These are phyloP conservation scores for Notarius quadriscutis DNA, from an alignment of 2,113 vertebrate genomes.

Conservation along the genomic window DNA sequence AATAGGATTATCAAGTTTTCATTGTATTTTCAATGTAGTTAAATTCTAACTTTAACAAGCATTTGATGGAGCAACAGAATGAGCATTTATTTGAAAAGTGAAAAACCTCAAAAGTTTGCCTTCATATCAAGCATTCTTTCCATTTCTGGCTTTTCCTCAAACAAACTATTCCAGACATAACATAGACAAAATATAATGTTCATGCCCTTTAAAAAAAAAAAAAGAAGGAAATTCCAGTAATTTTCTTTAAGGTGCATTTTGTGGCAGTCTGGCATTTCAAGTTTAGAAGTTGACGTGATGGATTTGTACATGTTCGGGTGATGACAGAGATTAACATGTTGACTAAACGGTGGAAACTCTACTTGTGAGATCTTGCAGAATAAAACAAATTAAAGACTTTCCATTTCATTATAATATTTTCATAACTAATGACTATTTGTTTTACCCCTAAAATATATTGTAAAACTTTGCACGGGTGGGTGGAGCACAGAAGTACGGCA, in stretches of 20 bases:
- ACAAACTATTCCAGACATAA: background rate
- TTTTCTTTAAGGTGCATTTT: background rate
- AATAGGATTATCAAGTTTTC: background rate
- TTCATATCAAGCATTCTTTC: background rate
- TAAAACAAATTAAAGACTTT: background rate
- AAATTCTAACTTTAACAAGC: background rate
- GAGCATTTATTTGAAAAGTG: background rate
- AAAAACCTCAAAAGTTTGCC: background rate
- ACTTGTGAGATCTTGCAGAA: conserved; percentile 1
- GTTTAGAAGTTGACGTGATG: background rate
- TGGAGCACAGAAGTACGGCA: too few species aligned
- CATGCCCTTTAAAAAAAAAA: background rate
- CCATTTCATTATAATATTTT: conserved; percentile 29
- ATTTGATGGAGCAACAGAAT: background rate
- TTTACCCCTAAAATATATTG: conserved; percentile 29
- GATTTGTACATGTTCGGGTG: background rate
- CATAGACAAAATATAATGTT: background rate
- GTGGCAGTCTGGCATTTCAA: background rate
- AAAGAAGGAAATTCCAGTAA: background rate
- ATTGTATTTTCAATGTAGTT: background rate
- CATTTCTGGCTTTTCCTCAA: background rate
- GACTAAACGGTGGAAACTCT: background rate
- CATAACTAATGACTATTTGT: conserved; percentile 31
- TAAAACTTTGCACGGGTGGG: too few species aligned
- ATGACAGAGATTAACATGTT: background rate